phyloP scores from a whole-genome alignment of 2,113 vertebrate genomes.

The Martes martes region DNA sequence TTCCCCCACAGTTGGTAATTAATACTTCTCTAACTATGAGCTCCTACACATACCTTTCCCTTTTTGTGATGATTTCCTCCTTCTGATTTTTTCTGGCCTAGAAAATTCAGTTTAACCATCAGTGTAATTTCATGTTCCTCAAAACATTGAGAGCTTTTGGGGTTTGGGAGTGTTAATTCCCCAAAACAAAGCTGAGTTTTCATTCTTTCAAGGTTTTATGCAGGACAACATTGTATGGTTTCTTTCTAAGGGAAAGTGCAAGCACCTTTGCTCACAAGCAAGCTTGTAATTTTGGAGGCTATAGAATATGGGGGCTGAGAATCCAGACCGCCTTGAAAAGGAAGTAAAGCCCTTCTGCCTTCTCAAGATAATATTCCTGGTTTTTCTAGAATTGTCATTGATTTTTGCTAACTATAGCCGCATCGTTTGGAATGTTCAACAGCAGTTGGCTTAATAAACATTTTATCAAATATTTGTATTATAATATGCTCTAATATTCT shows the following conservation, averaged over 20 bases:
- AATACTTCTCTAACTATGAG: background rate
- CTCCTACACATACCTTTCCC: background rate
- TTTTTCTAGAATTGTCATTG: background rate
- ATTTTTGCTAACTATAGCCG: background rate
- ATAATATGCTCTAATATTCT: background rate
- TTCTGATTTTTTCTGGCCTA: background rate
- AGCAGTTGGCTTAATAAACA: background rate
- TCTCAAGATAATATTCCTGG: background rate
- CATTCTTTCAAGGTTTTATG: background rate
- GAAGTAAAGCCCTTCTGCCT: background rate
- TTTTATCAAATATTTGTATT: slow-evolving; percentile 17
- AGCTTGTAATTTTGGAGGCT: background rate
- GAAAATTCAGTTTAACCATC: background rate
- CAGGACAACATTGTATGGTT: background rate
- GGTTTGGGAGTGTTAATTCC: background rate
- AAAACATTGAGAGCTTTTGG: background rate
- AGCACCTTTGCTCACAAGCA: background rate
- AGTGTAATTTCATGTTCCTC: background rate
- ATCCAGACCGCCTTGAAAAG: background rate
- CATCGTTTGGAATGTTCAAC: background rate
- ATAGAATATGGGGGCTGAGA: background rate
- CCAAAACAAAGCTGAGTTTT: background rate
- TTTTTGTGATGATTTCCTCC: background rate
- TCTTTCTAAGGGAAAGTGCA: background rate
- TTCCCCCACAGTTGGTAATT: background rate